A percentile compares a stretch with the other conserved stretches of the same genome.
phyloP scores from a whole-genome alignment of 1,140 invertebrate genomes.

The Drosophila santomea region DNA sequence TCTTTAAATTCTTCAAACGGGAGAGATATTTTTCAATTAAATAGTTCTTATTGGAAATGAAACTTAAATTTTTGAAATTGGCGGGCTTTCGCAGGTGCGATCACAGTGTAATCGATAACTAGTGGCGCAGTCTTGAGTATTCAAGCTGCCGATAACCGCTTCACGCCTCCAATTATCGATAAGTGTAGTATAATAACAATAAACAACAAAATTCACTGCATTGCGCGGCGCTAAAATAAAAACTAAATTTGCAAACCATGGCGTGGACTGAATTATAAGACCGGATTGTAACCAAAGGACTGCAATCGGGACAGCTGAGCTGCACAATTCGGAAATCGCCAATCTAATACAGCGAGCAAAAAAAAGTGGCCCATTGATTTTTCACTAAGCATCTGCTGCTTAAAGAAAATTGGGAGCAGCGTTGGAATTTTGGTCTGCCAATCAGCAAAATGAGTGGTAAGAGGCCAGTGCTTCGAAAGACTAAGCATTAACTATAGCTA shows the following conservation, averaged over 20 bases:
- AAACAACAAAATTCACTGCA: background rate
- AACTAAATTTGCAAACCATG: background rate
- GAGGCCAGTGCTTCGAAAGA: background rate
- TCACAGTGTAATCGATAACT: background rate
- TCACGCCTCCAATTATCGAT: background rate
- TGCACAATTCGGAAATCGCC: background rate
- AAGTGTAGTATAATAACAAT: background rate
- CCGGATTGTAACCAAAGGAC: background rate
- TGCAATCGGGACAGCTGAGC: background rate
- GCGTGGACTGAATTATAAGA: background rate
- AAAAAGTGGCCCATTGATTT: constrained; percentile 31
- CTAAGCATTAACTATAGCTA: no score
- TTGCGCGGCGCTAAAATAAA: background rate
- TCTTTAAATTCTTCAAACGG: no score
- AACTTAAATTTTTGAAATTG: background rate
- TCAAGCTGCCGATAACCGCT: background rate
- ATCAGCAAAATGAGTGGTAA: constrained; percentile 27
- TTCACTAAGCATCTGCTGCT: constrained; percentile 4
- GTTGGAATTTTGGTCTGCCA: background rate
- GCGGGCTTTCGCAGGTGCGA: background rate
- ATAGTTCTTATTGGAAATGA: no score
- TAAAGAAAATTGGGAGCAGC: constrained; percentile 6
- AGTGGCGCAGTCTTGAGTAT: background rate
- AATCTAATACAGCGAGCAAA: background rate
- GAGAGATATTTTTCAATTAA: no score